Evolutionary conservation across 2,797 vertebrate species (phyloP).

Genomic region (Coregonus suidteri): DNA sequence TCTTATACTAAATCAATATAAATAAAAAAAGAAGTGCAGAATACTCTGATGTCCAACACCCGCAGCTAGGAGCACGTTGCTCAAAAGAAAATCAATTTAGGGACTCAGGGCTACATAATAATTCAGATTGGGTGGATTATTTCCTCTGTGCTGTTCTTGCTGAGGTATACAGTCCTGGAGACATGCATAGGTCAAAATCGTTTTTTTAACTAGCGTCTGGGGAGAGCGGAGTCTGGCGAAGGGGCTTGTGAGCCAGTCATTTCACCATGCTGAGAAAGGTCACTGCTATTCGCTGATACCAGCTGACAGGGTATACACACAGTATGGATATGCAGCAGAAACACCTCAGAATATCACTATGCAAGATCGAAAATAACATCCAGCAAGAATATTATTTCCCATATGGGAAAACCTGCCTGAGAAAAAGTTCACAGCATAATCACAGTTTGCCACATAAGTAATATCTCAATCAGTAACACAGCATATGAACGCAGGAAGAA

Average conservation of each 20-base stretch:
- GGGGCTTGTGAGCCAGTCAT: not conserved
- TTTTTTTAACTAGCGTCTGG: not conserved
- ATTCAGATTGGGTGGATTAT: constrained; percentile 65
- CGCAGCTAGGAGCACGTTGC: constrained; percentile 31
- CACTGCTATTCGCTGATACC: constrained; percentile 3
- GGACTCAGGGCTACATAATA: constrained; percentile 63
- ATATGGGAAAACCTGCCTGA: constrained; percentile 51
- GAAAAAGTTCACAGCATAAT: constrained; percentile 60
- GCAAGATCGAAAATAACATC: not conserved
- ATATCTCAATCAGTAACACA: constrained; percentile 43
- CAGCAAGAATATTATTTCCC: constrained; percentile 39
- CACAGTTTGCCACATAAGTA: constrained; percentile 49
- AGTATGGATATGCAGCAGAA: not conserved
- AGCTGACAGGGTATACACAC: not conserved
- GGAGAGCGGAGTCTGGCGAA: not conserved
- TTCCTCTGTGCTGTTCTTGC: constrained; percentile 54
- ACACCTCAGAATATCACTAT: not conserved
- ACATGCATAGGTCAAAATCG: not conserved
- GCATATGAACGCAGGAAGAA: constrained; percentile 21
- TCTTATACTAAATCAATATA: constrained; percentile 72
- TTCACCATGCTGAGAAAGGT: not conserved
- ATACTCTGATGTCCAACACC: constrained; percentile 47
- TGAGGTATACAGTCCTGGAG: constrained; percentile 48
- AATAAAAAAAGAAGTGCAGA: constrained; percentile 11
- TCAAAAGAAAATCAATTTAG: constrained; percentile 67